Evolutionary conservation across 2,113 vertebrate species (phyloP), one percentile per base, ranked within the genome.

Genomic region (Ammodytes marinus): DNA sequence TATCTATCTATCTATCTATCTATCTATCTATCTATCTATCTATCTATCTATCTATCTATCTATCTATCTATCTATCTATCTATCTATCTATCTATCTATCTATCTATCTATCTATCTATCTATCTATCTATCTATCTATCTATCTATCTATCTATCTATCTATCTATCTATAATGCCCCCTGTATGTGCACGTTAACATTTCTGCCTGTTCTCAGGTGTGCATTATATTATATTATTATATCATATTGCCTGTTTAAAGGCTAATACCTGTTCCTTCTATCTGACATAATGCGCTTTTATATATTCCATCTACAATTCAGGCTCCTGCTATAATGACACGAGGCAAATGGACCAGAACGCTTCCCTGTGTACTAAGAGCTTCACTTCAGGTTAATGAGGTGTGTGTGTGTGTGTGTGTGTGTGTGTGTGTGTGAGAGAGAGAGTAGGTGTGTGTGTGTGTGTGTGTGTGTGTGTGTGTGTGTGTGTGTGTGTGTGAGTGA

Each of bases 321-420:
- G 77, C 57, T 87, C 50, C 86, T 80, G 82, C 67, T 77, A 63
- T 88, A 85, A 88, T 86, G 69, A 84, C 53, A 50, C 69, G 9
- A 27, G 69, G 46, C 69, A 90, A 86, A 91, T 89, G 91, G 77
- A 84, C 79, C 59, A 74, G 66, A 91, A 86, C 50, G 69, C 78
- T 86, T 74, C 79, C 27, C 71, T 83, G 80, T 81, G 88, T 53
- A 71, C 77, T 85, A 59, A 86, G 66, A 83, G 77, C 74, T 59
- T 79, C 79, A 87, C 87, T 71, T 4, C 58, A 55, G 84, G 74
- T 86, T 92, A 89, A 89, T 87, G 84, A 85, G 49, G 27, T 80
- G 66, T 84, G 74, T 59, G 61, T 19, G 3, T 43, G 35, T 40
- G 9, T 68, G 43, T 66, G 46, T 79, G 74, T 72, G 60, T 64